These are phyloP conservation scores for Pteropus rufus DNA, from an alignment of 2,797 vertebrate genomes.

Conservation along the genomic window DNA sequence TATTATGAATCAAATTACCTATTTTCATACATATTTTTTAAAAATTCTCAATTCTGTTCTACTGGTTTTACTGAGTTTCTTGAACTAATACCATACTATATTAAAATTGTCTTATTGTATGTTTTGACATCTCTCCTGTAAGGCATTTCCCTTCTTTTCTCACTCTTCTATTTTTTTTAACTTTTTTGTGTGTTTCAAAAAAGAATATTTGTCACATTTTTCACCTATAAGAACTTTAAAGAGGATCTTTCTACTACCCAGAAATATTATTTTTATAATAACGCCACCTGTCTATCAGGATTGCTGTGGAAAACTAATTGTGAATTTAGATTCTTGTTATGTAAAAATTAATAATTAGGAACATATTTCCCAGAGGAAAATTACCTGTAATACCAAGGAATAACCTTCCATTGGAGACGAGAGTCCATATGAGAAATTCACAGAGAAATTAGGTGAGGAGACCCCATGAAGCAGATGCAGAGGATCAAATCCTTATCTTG, in stretches of 20 bases:
- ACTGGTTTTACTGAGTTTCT: not conserved
- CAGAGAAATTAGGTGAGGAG: not conserved
- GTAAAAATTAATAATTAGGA: slow-evolving; percentile 14
- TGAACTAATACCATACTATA: not conserved
- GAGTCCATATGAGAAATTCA: not conserved
- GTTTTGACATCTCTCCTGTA: not conserved
- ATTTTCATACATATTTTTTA: not conserved
- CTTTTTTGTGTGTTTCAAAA: not conserved
- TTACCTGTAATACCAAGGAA: not conserved
- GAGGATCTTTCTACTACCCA: not conserved
- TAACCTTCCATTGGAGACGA: not conserved
- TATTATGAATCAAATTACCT: not conserved
- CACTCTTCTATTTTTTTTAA: not conserved
- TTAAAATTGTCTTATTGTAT: not conserved
- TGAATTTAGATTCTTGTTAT: not conserved
- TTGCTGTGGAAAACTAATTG: not conserved
- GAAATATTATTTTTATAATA: not conserved
- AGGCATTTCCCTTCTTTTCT: not conserved
- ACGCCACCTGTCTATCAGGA: not conserved
- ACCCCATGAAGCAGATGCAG: not conserved
- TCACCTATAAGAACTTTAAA: not conserved
- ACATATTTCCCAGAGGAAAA: not conserved
- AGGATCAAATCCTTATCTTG: not conserved
- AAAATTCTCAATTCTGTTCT: not conserved
- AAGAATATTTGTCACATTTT: not conserved